Conservation (phyloP, 1,140 invertebrate species). For the Procambarus clarkii region DNA sequence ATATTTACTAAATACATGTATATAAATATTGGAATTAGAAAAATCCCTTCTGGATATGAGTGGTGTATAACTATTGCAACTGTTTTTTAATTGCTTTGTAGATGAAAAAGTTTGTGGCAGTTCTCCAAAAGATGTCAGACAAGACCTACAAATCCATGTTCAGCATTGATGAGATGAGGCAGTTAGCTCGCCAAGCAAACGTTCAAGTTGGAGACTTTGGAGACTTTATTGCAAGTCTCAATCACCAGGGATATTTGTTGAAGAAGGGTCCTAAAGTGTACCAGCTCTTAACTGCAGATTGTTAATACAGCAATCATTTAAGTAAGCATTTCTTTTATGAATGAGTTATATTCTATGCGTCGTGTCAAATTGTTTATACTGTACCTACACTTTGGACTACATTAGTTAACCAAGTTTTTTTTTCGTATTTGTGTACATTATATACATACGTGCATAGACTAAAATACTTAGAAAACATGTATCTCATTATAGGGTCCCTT, state of each 20-base stretch:
- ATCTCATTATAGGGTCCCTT: too few relatives aligned
- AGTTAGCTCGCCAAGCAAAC: conserved; percentile 81
- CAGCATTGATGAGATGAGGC: conserved; percentile 85
- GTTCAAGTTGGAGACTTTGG: conserved; percentile 80
- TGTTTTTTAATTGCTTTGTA: conserved; percentile 17
- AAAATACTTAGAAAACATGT: too few relatives aligned
- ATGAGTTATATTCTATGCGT: too few relatives aligned
- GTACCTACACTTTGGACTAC: too few relatives aligned
- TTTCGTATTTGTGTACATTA: too few relatives aligned
- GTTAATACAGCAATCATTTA: background rate
- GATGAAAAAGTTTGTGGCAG: conserved; percentile 86
- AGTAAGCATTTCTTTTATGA: too few relatives aligned
- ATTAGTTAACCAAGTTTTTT: too few relatives aligned
- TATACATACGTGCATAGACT: too few relatives aligned
- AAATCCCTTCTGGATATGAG: too few relatives aligned
- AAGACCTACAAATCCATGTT: conserved; percentile 84
- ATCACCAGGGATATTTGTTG: conserved; percentile 89
- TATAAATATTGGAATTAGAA: too few relatives aligned
- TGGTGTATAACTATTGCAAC: background rate
- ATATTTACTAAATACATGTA: too few relatives aligned
- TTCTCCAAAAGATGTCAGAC: conserved; percentile 82
- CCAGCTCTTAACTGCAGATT: conserved; percentile 77
- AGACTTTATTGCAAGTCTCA: conserved; percentile 85
- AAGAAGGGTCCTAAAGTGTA: conserved; percentile 89
- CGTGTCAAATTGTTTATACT: too few relatives aligned